These are phyloP conservation scores for Copidosoma aretas DNA, from an alignment of 2,888 invertebrate genomes.

Conservation along the genomic window DNA sequence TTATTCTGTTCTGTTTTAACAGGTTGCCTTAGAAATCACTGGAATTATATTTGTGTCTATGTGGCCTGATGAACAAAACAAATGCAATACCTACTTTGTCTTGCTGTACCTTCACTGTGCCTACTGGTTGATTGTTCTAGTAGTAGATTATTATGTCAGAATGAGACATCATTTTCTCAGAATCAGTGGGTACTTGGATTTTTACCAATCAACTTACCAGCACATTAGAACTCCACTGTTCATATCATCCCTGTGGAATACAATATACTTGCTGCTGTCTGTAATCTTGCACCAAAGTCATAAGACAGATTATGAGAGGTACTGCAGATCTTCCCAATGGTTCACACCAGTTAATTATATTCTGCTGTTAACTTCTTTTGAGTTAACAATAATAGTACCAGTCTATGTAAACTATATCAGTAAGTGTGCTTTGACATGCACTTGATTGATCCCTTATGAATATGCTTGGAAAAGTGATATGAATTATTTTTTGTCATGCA, in stretches of 20 bases:
- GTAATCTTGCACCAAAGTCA: slow-evolving; percentile 58
- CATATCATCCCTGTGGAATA: slow-evolving; percentile 68
- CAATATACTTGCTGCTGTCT: slow-evolving; percentile 55
- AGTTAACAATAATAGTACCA: slow-evolving; percentile 60
- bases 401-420: slow-evolving; percentile 68
- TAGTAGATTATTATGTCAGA: slow-evolving; percentile 66
- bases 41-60: slow-evolving; percentile 57
- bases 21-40: slow-evolving; percentile 55
- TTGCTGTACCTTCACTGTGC: slow-evolving; percentile 57
- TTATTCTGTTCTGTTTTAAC: slow-evolving; percentile 31
- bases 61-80: slow-evolving; percentile 56
- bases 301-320: slow-evolving; percentile 60
- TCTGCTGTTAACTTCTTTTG: slow-evolving; percentile 65
- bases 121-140: slow-evolving; percentile 56
- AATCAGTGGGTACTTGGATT: slow-evolving; percentile 73
- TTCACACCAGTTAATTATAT: slow-evolving; percentile 59
- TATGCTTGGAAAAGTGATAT: background rate
- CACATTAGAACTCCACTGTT: slow-evolving; percentile 70
- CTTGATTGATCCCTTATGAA: background rate
- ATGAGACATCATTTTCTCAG: slow-evolving; percentile 69
- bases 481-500: slow-evolving; percentile 52
- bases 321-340: slow-evolving; percentile 63
- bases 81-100: slow-evolving; percentile 60
- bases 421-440: slow-evolving; percentile 58
- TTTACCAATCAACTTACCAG: slow-evolving; percentile 69